Percentiles rank a stretch among this genome's conserved stretches.
Conservation (phyloP, 2,113 vertebrate species). For the Manacus vitellinus region DNA sequence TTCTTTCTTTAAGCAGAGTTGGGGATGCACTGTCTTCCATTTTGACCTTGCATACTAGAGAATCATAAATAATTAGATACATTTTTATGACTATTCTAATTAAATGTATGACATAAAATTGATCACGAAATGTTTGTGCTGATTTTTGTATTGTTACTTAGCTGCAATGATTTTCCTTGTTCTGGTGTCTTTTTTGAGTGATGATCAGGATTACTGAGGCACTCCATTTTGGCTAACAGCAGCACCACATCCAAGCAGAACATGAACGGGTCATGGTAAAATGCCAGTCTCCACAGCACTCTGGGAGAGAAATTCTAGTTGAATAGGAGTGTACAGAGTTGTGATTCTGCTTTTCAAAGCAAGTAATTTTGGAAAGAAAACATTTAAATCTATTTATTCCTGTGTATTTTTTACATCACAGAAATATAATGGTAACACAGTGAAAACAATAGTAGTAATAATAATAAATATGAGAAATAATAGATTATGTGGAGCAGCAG, state of each 20-base stretch:
- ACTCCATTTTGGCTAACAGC: not conserved
- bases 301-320: not conserved
- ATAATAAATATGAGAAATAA: not conserved
- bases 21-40: not conserved
- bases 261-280: not conserved
- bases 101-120: not conserved
- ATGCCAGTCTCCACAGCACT: not conserved
- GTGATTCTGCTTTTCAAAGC: not conserved
- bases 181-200: not conserved
- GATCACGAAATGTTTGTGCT: not conserved
- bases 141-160: not conserved
- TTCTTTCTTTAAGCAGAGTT: not conserved
- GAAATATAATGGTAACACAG: not conserved
- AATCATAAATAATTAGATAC: not conserved
- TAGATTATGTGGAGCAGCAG: not conserved
- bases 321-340: not conserved
- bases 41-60: not conserved
- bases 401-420: not conserved
- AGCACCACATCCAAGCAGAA: not conserved
- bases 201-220: not conserved
- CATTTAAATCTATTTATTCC: not conserved
- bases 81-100: not conserved
- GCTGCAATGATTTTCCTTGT: not conserved
- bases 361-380: not conserved
- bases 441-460: not conserved